Conservation (phyloP, 2,797 vertebrate genomes). For the Lagodon rhomboides region DNA sequence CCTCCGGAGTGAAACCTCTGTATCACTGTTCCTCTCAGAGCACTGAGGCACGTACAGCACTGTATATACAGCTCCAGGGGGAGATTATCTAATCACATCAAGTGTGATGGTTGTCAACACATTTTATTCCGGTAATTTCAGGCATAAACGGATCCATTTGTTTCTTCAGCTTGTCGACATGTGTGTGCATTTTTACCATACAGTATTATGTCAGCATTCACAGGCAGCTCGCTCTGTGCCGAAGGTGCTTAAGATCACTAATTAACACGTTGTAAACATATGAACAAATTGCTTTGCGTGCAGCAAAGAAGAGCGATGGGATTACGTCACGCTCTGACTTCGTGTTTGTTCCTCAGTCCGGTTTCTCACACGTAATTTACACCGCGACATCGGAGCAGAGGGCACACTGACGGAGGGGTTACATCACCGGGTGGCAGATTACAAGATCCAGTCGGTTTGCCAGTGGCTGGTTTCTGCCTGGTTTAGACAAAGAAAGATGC, state of each 20-base stretch:
- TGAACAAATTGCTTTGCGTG: background rate
- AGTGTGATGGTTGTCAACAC: conserved; percentile 2
- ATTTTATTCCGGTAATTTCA: conserved; percentile 12
- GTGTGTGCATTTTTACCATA: background rate
- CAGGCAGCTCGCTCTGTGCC: too few species aligned
- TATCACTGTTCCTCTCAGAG: conserved; percentile 5
- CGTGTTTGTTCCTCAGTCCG: background rate
- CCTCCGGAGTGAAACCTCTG: conserved; percentile 14
- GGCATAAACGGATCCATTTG: background rate
- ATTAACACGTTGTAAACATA: background rate
- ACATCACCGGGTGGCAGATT: conserved; percentile 13
- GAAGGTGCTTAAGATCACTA: background rate
- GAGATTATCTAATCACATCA: conserved; percentile 27
- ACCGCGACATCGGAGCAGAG: conserved; percentile 6
- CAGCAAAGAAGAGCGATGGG: background rate
- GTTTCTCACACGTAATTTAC: conserved; percentile 7
- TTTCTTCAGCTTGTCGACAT: background rate
- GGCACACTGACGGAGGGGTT: background rate
- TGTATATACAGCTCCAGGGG: conserved; percentile 8
- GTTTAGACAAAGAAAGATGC: background rate
- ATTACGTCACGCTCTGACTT: background rate
- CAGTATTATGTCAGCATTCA: background rate
- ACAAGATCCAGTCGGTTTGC: conserved; percentile 1
- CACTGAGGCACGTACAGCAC: conserved; percentile 3
- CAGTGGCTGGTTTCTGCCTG: background rate